A percentile compares a stretch with the other conserved stretches of the same genome.
phyloP scores from a whole-genome alignment of 2,113 vertebrate genomes.

The Paratilapia polleni region DNA sequence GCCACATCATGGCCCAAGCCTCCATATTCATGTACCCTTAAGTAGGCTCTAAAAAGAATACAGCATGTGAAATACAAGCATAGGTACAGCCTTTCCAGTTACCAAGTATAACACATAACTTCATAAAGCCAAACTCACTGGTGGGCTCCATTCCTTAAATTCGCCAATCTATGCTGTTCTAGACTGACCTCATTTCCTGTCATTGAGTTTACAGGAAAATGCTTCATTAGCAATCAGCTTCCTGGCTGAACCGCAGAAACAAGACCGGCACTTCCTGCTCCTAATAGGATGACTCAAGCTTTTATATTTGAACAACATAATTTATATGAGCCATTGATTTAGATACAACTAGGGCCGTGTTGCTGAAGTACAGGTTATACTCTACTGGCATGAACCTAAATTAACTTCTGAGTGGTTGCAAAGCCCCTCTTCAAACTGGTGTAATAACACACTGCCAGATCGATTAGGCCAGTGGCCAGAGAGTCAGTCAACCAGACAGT shows the following conservation, averaged over 20 bases:
- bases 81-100: too few relatives aligned
- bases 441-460: conserved; percentile 22
- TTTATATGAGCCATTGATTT: background rate
- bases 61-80: conserved; percentile 36
- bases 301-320: background rate
- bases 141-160: background rate
- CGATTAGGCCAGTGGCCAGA: conserved; percentile 10
- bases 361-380: rapidly evolving
- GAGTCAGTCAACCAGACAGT: conserved; percentile 29
- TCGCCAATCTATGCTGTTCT: background rate
- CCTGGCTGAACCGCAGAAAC: conserved; percentile 18
- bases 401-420: background rate
- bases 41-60: background rate
- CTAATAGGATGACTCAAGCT: background rate
- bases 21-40: background rate
- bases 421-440: background rate
- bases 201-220: conserved; percentile 24
- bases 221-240: conserved; percentile 48
- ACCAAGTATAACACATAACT: background rate
- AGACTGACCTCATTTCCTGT: conserved; percentile 43
- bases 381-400: background rate
- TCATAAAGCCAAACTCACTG: background rate
- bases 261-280: background rate
- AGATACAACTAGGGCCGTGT: rapidly evolving
- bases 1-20: background rate